phyloP scores from a whole-genome alignment of 1,140 invertebrate genomes.

The Neodiprion fabricii region DNA sequence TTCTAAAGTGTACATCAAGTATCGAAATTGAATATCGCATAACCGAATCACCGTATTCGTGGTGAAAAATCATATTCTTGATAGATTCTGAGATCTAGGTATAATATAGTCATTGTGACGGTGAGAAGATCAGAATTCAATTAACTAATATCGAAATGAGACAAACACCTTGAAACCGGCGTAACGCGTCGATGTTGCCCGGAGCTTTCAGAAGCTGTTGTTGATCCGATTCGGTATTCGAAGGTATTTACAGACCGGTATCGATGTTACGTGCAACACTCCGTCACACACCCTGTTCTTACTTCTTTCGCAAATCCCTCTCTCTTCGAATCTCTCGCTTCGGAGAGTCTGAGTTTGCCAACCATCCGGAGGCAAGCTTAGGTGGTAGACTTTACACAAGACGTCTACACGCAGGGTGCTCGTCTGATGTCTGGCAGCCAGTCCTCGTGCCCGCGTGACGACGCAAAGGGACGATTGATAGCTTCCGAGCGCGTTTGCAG shows the following conservation, averaged over 20 bases:
- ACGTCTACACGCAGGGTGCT: neutral
- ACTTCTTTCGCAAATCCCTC: neutral
- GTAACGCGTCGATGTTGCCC: no score
- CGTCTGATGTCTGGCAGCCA: neutral
- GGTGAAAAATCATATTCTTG: no score
- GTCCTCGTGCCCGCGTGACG: neutral
- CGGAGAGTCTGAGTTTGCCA: neutral
- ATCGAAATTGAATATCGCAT: no score
- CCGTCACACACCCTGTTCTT: neutral
- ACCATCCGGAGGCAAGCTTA: neutral
- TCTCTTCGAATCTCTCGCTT: neutral
- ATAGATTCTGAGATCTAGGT: no score
- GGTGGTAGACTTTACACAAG: slow-evolving; percentile 2
- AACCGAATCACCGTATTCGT: no score
- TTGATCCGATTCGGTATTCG: neutral
- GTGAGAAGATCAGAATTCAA: no score
- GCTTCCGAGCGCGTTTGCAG: neutral
- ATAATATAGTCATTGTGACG: no score
- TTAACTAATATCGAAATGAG: no score
- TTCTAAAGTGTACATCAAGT: no score
- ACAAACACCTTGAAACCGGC: no score
- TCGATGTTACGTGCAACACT: no score
- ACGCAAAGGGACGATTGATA: slow-evolving; percentile 2
- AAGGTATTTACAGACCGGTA: neutral
- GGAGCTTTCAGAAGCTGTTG: neutral